These are phyloP conservation scores for Globia sparganii DNA, from an alignment of 2,888 invertebrate species.

Conservation along the genomic window DNA sequence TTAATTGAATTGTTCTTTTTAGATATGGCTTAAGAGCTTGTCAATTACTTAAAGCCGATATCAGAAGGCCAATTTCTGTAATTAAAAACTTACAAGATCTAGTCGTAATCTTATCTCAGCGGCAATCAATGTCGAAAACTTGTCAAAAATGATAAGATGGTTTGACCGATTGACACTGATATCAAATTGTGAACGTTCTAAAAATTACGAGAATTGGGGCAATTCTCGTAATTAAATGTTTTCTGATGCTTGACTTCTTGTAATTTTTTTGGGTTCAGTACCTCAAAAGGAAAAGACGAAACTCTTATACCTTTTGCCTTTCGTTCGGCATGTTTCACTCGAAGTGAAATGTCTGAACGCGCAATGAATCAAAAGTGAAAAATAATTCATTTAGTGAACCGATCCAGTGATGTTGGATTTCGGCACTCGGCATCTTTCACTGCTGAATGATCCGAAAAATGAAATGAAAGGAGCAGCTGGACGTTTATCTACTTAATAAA, in stretches of 20 bases:
- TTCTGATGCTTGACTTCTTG: neutral
- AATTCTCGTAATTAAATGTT: too few relatives aligned
- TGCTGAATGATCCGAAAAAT: too few relatives aligned
- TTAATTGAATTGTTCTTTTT: constrained; percentile 22
- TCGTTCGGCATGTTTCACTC: neutral
- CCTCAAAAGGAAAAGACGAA: too few relatives aligned
- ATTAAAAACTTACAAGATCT: neutral
- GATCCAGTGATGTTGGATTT: neutral
- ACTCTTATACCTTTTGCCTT: too few relatives aligned
- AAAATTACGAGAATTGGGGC: too few relatives aligned
- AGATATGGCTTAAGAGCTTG: neutral
- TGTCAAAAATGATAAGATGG: neutral
- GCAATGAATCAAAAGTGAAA: neutral
- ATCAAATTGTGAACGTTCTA: too few relatives aligned
- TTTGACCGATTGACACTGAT: neutral
- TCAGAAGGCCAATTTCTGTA: neutral
- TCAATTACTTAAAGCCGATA: neutral
- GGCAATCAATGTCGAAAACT: neutral
- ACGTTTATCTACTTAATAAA: too few relatives aligned
- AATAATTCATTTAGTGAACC: neutral
- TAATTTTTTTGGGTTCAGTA: too few relatives aligned
- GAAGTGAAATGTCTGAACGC: neutral
- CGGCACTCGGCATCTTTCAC: too few relatives aligned
- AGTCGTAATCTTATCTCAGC: neutral
- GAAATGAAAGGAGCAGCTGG: too few relatives aligned